Evolutionary conservation across 2,888 invertebrate species (phyloP).

Genomic region (Aproaerema taeniolella): DNA sequence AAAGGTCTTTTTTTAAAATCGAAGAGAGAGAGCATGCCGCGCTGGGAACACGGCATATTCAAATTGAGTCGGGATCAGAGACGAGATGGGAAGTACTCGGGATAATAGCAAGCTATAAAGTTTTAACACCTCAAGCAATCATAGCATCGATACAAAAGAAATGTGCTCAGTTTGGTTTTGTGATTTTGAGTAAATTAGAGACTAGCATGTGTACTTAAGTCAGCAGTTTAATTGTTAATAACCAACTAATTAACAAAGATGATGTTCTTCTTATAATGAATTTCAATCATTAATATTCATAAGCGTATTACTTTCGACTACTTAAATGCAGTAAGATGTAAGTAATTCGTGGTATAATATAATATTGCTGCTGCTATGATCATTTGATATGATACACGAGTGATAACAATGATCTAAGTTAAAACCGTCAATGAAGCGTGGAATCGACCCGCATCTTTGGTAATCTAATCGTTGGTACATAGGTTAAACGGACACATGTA

Average conservation of each 20-base stretch:
- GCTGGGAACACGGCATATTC: conserved; percentile 18
- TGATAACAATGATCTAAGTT: conserved; percentile 14
- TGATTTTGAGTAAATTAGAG: conserved; percentile 19
- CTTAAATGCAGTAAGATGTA: background rate
- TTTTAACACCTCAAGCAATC: conserved; percentile 22
- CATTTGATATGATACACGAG: background rate
- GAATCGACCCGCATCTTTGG: conserved; percentile 37
- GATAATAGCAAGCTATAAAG: conserved; percentile 31
- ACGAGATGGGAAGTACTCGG: conserved; percentile 25
- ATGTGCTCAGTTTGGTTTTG: conserved; percentile 22
- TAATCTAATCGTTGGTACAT: conserved; percentile 42
- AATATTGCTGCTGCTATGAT: background rate
- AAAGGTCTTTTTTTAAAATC: conserved; percentile 2
- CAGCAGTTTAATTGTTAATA: conserved; percentile 2
- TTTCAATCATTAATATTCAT: conserved; percentile 13
- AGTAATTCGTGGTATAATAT: background rate
- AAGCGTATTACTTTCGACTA: conserved; percentile 9
- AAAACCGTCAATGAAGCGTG: conserved; percentile 31
- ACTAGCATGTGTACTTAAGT: conserved; percentile 17
- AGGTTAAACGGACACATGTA: conserved; percentile 53
- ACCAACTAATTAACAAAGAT: conserved; percentile 5
- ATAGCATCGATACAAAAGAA: conserved; percentile 21
- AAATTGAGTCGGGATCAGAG: conserved; percentile 24
- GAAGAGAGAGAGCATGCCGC: background rate
- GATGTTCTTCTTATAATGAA: conserved; percentile 8